Percentiles rank a stretch among this genome's conserved stretches.
Evolutionary conservation across 2,797 vertebrate genomes (phyloP).

Genomic region (Trachops cirrhosus): DNA sequence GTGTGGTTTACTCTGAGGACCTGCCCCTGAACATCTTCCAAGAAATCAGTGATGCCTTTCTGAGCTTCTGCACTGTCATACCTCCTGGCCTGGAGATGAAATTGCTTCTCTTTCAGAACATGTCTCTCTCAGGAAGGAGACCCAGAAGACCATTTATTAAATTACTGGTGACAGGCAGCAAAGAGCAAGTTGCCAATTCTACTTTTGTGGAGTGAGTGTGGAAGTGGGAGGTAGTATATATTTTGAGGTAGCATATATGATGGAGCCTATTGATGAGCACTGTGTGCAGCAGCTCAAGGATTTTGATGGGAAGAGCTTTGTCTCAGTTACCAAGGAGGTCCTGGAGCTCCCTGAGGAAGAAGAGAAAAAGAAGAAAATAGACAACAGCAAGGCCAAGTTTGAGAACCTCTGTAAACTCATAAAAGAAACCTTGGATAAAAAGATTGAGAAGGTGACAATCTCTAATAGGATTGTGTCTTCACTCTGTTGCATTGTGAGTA

Average conservation of each 20-base stretch:
- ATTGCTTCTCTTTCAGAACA: slow-evolving; percentile 92
- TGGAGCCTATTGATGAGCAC: slow-evolving; percentile 93
- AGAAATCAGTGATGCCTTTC: slow-evolving; percentile 94
- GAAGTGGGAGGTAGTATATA: too few species aligned
- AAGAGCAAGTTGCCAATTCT: slow-evolving; percentile 68
- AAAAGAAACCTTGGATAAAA: too few species aligned
- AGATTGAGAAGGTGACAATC: too few species aligned
- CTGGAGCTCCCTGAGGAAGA: too few species aligned
- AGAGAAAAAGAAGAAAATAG: too few species aligned
- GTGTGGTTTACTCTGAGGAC: slow-evolving; percentile 94
- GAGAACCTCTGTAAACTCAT: too few species aligned
- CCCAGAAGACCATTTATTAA: slow-evolving; percentile 96
- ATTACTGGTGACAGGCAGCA: slow-evolving; percentile 94
- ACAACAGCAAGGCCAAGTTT: too few species aligned
- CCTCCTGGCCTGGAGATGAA: slow-evolving; percentile 93
- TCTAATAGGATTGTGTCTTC: too few species aligned
- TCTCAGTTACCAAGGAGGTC: too few species aligned
- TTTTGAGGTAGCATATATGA: slow-evolving; percentile 47
- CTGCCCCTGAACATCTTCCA: slow-evolving; percentile 83
- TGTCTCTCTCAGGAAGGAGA: slow-evolving; percentile 94
- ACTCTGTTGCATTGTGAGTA: too few species aligned
- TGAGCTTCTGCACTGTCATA: slow-evolving; percentile 92
- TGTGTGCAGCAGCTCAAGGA: slow-evolving; percentile 96
- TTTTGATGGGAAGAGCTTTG: slow-evolving; percentile 62
- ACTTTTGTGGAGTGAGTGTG: slow-evolving; percentile 93